Base-by-base conservation (phyloP, 2,113 vertebrate species). In the Equus quagga region DNA sequence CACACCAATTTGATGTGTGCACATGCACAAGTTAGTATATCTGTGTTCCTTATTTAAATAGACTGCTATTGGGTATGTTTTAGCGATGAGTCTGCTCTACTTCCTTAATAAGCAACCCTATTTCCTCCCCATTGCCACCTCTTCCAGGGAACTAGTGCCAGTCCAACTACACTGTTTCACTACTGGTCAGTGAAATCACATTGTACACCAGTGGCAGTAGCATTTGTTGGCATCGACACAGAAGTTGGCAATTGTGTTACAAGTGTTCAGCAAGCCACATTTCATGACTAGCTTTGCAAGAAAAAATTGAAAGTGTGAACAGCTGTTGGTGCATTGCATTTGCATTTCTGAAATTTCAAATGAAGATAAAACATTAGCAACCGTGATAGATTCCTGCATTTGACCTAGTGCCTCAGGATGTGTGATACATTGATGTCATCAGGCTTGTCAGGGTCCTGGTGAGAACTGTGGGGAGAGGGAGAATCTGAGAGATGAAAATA, bases 331-430 rank as follows among this genome's bases (percentile, higher is more conserved):
- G 70, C 19, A 56, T 78, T 80, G 33, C n/a, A 89, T 92, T 97
- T 98, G 95, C 86, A 96, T 91, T 95, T 98, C 62, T 58, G 54
- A 41, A 96, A 28, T 96, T 96, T 97, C 70, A 85, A 75, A 95
- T 89, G 92, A 90, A 87, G 96, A 92, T 97, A 95, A 94, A 86
- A 49, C 23, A 26, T 96, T 86, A 82, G 58, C 54, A 91, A 51
- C 83, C 92, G 94, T 65, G 41, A 21, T 92, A 86, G 75, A 84
- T 94, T 84, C 83, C 90, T 81, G 67, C 72, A 0, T 88, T 95
- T 95, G 97, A 95, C 81, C 92, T 82, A 31, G 2, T 36, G 91
- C 49, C 80, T 94, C 65, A 58, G 86, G 70, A 44, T 85, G 7
- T 51, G 15, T 24, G 72, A 23, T 91, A 83, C 87, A 58, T 69